A percentile compares a stretch with the other conserved stretches of the same genome.
Conservation (phyloP, 2,888 invertebrate genomes). For the Petrophora chlorosata region DNA sequence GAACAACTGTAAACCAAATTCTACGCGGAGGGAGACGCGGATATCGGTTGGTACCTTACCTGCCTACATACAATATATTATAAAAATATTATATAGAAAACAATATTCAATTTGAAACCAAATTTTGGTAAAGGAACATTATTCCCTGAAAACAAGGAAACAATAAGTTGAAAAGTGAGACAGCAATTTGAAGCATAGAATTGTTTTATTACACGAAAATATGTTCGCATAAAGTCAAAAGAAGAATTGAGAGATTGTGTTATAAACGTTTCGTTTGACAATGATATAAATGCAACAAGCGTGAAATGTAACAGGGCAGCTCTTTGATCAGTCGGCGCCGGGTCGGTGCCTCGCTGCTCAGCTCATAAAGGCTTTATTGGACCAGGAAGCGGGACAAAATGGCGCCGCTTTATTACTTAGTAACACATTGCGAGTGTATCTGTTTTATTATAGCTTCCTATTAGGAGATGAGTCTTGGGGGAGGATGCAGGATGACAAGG, state of each 20-base stretch:
- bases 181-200: constrained; percentile 19
- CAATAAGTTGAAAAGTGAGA: constrained; percentile 22
- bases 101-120: neutral
- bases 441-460: constrained; percentile 78
- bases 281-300: constrained; percentile 69
- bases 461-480: constrained; percentile 73
- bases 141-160: constrained; percentile 1
- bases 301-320: constrained; percentile 71
- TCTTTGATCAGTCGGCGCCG: constrained; percentile 77
- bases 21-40: no score
- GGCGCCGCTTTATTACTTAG: constrained; percentile 83
- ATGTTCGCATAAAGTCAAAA: constrained; percentile 17
- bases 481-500: constrained; percentile 68
- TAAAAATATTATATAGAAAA: no score
- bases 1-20: no score
- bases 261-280: constrained; percentile 71
- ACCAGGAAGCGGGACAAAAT: constrained; percentile 78
- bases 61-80: no score
- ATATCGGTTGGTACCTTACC: no score
- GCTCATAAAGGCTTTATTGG: constrained; percentile 77
- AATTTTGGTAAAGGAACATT: neutral
- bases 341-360: constrained; percentile 56
- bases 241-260: constrained; percentile 63
- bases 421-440: constrained; percentile 79
- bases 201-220: constrained; percentile 20